A percentile compares a stretch with the other conserved stretches of the same genome.
Conservation (phyloP, 37 sponge, comb jelly and placozoan genomes). For the Aplysina aerophoba region DNA sequence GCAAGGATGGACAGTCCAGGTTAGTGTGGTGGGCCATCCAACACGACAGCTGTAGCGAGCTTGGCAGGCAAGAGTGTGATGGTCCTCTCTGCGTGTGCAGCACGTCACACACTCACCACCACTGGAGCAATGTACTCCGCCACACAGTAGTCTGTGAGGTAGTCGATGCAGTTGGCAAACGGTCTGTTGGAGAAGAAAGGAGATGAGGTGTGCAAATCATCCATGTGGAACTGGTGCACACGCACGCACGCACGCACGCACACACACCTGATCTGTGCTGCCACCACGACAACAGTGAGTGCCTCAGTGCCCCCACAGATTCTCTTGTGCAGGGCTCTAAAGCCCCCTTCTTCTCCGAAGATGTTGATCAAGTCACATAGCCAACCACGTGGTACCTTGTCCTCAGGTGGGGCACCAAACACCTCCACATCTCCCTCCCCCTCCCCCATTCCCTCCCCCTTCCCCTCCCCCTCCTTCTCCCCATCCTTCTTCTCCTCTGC, state of each 20-base stretch:
- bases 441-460: not conserved
- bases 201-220: not conserved
- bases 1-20: too few relatives aligned
- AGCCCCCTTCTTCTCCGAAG: constrained; percentile 87
- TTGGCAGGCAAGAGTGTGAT: too few relatives aligned
- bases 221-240: not conserved
- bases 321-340: constrained; percentile 64
- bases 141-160: constrained; percentile 65
- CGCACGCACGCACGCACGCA: not conserved
- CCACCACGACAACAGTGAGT: constrained; percentile 79
- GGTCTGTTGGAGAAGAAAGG: constrained; percentile 57
- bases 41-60: too few relatives aligned
- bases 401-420: not conserved
- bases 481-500: not conserved
- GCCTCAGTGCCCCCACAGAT: constrained; percentile 52
- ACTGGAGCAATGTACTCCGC: constrained; percentile 82
- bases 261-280: constrained; percentile 73
- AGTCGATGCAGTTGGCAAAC: constrained; percentile 87
- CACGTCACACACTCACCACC: constrained; percentile 54
- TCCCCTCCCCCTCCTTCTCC: not conserved
- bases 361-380: constrained; percentile 89
- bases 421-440: not conserved
- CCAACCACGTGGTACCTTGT: constrained; percentile 71
- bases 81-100: too few relatives aligned
- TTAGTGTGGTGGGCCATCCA: too few relatives aligned